Conservation (phyloP, 64 coral and sea anemone genomes). For the Exaiptasia diaphana region DNA sequence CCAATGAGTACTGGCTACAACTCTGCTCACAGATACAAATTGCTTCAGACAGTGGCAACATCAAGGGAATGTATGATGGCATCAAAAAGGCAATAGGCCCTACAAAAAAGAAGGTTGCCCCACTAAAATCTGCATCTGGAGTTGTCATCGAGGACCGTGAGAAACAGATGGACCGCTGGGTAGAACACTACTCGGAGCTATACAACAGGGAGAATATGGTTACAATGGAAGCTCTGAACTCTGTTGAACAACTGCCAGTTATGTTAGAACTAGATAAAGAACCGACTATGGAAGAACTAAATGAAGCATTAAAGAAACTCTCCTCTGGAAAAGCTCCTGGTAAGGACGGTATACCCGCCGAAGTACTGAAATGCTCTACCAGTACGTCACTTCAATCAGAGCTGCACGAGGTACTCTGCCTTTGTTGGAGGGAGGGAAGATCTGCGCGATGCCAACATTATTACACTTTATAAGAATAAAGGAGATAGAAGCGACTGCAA, state of each 20-base stretch:
- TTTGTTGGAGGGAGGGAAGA: neutral
- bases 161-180: neutral
- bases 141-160: neutral
- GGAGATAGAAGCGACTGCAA: neutral
- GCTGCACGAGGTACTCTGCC: neutral
- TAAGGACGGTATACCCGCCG: neutral
- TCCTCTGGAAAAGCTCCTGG: too few species aligned
- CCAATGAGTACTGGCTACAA: conserved; percentile 22
- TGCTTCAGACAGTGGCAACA: conserved; percentile 27
- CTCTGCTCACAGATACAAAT: conserved; percentile 8
- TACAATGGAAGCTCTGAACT: neutral
- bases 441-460: neutral
- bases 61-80: conserved; percentile 27
- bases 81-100: neutral
- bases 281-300: neutral
- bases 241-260: too few species aligned
- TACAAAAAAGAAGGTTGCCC: conserved; percentile 1
- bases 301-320: too few species aligned
- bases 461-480: conserved; percentile 11
- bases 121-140: neutral
- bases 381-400: neutral
- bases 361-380: neutral
- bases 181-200: neutral
- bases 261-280: neutral
- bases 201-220: neutral